Conservation (phyloP, 2,888 invertebrate genomes). For the Itoplectis maculator region DNA sequence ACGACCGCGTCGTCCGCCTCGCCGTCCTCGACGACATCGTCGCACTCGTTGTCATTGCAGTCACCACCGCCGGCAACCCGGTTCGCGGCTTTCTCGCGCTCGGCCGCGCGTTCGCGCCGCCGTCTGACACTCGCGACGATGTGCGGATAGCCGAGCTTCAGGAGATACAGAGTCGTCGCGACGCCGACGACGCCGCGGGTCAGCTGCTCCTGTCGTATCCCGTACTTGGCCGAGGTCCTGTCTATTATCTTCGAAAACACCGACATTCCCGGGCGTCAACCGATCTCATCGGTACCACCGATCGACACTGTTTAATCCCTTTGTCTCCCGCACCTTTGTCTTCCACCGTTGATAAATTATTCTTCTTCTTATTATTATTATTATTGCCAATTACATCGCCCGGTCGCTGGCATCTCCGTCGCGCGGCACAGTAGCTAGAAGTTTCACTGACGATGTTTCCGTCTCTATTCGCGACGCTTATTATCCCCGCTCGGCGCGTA, state of each 20-base stretch:
- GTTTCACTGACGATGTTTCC: background rate
- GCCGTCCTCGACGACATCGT: conserved; percentile 60
- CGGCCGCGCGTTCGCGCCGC: conserved; percentile 35
- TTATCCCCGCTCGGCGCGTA: conserved; percentile 5
- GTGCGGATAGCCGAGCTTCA: conserved; percentile 88
- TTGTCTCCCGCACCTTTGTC: conserved; percentile 13
- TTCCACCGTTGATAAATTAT: background rate
- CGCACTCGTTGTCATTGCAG: conserved; percentile 68
- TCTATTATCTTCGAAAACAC: conserved; percentile 89
- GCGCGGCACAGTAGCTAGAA: no score
- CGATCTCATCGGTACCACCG: conserved; percentile 58
- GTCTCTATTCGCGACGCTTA: background rate
- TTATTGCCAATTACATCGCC: no score
- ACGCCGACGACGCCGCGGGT: conserved; percentile 88
- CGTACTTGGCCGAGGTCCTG: conserved; percentile 86
- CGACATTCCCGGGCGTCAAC: conserved; percentile 78
- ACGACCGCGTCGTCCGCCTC: no score
- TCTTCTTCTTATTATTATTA: background rate
- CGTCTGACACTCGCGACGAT: conserved; percentile 84
- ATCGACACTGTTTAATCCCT: background rate
- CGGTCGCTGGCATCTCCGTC: background rate
- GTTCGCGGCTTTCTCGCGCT: background rate
- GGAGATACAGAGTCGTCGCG: conserved; percentile 86
- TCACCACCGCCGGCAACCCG: conserved; percentile 38
- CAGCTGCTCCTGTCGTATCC: conserved; percentile 86